These are phyloP conservation scores for Hymenochirus boettgeri DNA, from an alignment of 2,113 vertebrate genomes.

Conservation along the genomic window DNA sequence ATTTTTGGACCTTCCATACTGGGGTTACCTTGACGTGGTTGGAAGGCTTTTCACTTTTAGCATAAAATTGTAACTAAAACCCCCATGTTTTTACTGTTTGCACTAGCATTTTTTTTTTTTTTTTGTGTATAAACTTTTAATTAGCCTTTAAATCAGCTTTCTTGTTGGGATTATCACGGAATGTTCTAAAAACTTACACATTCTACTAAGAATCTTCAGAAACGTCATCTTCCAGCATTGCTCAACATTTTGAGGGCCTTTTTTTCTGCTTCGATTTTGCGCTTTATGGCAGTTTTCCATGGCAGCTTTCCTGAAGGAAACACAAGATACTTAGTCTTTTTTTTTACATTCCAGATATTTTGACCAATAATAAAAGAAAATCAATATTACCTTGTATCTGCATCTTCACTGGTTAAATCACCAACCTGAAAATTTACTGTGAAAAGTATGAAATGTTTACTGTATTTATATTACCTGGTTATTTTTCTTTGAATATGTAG, in stretches of 20 bases:
- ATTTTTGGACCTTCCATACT: no score
- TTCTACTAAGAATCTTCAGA: slow-evolving; percentile 76
- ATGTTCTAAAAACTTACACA: slow-evolving; percentile 65
- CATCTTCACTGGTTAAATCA: slow-evolving; percentile 61
- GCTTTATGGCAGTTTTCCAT: slow-evolving; percentile 69
- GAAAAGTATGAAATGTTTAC: slow-evolving; percentile 40
- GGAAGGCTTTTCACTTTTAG: no score
- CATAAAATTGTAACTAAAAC: no score
- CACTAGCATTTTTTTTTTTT: no score
- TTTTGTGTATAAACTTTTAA: no score
- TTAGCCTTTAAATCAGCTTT: neutral
- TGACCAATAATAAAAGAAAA: no score
- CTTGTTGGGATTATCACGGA: neutral
- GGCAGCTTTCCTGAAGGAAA: slow-evolving; percentile 69
- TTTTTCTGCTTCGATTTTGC: slow-evolving; percentile 78
- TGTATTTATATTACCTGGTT: no score
- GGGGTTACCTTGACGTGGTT: no score
- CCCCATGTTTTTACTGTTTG: no score
- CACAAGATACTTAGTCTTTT: neutral
- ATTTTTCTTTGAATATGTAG: no score
- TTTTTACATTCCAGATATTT: no score
- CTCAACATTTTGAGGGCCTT: slow-evolving; percentile 78
- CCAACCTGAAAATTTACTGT: slow-evolving; percentile 54
- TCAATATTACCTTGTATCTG: slow-evolving; percentile 68
- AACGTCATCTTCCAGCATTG: slow-evolving; percentile 78